phyloP scores from a whole-genome alignment of 2,113 vertebrate genomes.

The Dipodomys merriami region DNA sequence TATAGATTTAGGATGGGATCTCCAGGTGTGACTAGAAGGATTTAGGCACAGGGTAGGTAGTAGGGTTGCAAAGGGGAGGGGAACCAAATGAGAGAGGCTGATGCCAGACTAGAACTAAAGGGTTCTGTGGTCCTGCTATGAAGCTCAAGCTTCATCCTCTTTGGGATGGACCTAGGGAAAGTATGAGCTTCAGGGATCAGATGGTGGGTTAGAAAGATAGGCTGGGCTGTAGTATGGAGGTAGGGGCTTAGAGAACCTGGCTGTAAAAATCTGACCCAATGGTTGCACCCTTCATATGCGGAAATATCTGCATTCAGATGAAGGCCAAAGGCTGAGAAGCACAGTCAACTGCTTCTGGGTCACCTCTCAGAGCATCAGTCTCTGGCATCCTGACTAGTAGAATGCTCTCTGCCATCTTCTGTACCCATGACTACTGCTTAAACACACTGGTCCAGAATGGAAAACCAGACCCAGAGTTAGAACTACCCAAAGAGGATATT shows the following conservation, averaged over 20 bases:
- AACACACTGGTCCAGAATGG: neutral
- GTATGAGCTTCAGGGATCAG: neutral
- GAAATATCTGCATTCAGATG: neutral
- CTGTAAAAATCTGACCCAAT: neutral
- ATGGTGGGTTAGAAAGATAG: neutral
- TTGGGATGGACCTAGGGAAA: neutral
- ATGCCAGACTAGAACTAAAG: neutral
- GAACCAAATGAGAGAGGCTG: neutral
- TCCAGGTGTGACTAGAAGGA: neutral
- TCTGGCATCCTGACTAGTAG: neutral
- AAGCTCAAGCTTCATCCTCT: neutral
- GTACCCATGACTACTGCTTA: neutral
- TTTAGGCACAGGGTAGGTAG: neutral
- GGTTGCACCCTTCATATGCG: neutral
- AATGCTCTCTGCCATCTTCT: neutral
- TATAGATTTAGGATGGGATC: neutral
- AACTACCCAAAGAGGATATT: neutral
- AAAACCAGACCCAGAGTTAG: conserved; percentile 17
- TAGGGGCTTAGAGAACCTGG: neutral
- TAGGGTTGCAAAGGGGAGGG: neutral
- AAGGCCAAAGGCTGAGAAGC: neutral
- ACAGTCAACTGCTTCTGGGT: neutral
- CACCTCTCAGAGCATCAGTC: neutral
- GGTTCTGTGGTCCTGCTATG: neutral
- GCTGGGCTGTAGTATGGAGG: neutral